Evolutionary conservation across 2,888 invertebrate genomes (phyloP).

Genomic region (Acanthacorydalis orientalis): DNA sequence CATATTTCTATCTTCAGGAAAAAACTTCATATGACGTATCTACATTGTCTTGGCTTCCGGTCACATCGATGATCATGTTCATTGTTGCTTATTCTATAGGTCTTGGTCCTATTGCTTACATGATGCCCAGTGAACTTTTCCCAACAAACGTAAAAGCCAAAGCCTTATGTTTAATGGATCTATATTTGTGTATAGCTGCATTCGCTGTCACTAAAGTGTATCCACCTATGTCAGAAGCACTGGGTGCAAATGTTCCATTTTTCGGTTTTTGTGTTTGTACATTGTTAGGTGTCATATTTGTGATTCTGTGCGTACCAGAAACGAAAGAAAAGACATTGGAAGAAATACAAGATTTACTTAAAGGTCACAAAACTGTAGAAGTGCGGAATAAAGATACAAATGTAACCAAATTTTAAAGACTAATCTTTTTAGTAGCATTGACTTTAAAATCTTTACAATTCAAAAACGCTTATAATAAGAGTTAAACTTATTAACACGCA

Average conservation of each 20-base stretch:
- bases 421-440: too few relatives aligned
- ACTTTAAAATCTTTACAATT: too few relatives aligned
- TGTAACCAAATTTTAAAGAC: too few relatives aligned
- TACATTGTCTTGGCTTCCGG: slow-evolving; percentile 13
- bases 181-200: slow-evolving; percentile 22
- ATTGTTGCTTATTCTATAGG: slow-evolving; percentile 14
- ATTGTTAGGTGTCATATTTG: slow-evolving; percentile 21
- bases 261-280: slow-evolving; percentile 21
- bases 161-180: slow-evolving; percentile 23
- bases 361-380: slow-evolving; percentile 11
- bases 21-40: slow-evolving; percentile 16
- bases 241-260: slow-evolving; percentile 23
- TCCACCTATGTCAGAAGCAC: slow-evolving; percentile 21
- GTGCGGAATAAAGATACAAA: too few relatives aligned
- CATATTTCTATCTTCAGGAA: slow-evolving; percentile 17
- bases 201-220: slow-evolving; percentile 26
- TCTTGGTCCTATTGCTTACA: slow-evolving; percentile 23
- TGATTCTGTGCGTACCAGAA: slow-evolving; percentile 22
- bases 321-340: slow-evolving; percentile 26
- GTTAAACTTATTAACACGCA: too few relatives aligned
- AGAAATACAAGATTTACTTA: slow-evolving; percentile 25
- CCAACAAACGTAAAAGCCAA: slow-evolving; percentile 25
- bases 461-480: too few relatives aligned
- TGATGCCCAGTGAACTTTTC: slow-evolving; percentile 27
- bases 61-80: slow-evolving; percentile 4